phyloP scores from a whole-genome alignment of 2,113 vertebrate species.

The Caretta caretta region DNA sequence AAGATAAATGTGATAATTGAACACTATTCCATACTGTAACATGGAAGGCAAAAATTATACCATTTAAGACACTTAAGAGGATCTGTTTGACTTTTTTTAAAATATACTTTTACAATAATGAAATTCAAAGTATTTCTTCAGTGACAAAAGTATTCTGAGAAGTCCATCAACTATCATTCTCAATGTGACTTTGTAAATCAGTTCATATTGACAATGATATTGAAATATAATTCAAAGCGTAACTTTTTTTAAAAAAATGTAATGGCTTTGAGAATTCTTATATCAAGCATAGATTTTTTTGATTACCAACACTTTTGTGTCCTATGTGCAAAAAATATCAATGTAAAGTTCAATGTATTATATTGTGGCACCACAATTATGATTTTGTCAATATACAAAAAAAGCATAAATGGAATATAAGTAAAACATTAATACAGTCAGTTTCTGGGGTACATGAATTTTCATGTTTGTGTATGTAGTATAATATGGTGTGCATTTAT shows the following conservation, averaged over 20 bases:
- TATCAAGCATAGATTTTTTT: background rate
- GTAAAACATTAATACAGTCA: slow-evolving; percentile 23
- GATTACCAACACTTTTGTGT: background rate
- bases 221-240: slow-evolving; percentile 29
- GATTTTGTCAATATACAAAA: background rate
- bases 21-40: slow-evolving; percentile 56
- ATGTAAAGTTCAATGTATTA: background rate
- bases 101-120: slow-evolving; percentile 43
- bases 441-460: background rate
- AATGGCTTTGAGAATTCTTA: background rate
- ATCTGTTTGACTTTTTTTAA: slow-evolving; percentile 55
- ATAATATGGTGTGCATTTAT: background rate
- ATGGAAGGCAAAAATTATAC: slow-evolving; percentile 33
- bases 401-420: background rate
- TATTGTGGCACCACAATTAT: background rate
- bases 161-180: slow-evolving; percentile 48
- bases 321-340: background rate
- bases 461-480: background rate
- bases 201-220: slow-evolving; percentile 44
- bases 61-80: slow-evolving; percentile 53
- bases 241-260: background rate
- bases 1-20: slow-evolving; percentile 65
- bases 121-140: slow-evolving; percentile 45
- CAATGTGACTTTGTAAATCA: slow-evolving; percentile 26
- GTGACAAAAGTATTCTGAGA: slow-evolving; percentile 51